These are phyloP conservation scores for Lymantria dispar DNA, from an alignment of 2,888 invertebrate species.

Conservation along the genomic window DNA sequence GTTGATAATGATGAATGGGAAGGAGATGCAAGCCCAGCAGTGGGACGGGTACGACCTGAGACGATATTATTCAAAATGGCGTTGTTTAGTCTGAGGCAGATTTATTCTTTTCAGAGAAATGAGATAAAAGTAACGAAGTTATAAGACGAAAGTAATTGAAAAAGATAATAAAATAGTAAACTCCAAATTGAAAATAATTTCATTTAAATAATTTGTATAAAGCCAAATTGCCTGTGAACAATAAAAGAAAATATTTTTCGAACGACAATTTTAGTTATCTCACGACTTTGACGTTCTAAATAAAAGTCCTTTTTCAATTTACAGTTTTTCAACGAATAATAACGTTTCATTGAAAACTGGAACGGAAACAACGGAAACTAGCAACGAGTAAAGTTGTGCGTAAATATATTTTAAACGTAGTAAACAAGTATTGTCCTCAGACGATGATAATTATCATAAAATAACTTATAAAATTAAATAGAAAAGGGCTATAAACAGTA, in stretches of 20 bases:
- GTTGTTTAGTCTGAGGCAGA: too few species aligned
- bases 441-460: constrained; percentile 1
- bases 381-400: constrained; percentile 29
- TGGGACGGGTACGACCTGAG: too few species aligned
- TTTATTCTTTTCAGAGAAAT: too few species aligned
- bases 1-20: too few species aligned
- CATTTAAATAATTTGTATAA: background rate
- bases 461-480: too few species aligned
- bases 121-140: too few species aligned
- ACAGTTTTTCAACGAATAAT: constrained; percentile 33
- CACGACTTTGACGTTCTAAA: constrained; percentile 1
- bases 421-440: constrained; percentile 13
- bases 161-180: too few species aligned
- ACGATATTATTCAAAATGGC: too few species aligned
- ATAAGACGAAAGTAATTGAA: too few species aligned
- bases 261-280: background rate
- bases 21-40: too few species aligned
- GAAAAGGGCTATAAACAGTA: too few species aligned
- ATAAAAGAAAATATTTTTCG: constrained; percentile 3
- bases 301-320: constrained; percentile 34
- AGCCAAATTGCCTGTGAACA: background rate
- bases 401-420: constrained; percentile 23
- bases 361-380: constrained; percentile 33
- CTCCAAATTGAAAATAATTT: background rate
- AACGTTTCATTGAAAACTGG: constrained; percentile 36